A percentile compares a stretch with the other conserved stretches of the same genome.
Evolutionary conservation across 2,888 invertebrate genomes (phyloP).

Genomic region (Sinotaia quadrata): DNA sequence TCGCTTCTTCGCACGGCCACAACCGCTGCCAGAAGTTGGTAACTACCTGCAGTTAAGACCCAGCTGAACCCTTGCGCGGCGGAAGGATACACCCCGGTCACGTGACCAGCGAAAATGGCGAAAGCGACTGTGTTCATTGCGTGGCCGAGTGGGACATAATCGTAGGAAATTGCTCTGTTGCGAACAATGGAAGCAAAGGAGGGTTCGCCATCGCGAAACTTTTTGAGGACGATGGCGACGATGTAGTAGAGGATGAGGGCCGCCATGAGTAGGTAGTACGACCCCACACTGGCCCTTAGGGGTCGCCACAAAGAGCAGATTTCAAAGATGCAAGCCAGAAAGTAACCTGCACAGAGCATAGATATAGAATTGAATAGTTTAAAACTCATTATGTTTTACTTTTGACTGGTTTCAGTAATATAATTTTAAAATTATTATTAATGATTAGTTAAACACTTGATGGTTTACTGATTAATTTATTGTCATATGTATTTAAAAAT

Average conservation of each 20-base stretch:
- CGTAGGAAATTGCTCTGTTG: constrained; percentile 30
- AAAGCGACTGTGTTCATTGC: constrained; percentile 47
- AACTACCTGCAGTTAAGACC: constrained; percentile 44
- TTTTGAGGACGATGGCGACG: constrained; percentile 30
- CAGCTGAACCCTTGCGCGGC: constrained; percentile 43
- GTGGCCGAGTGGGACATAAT: constrained; percentile 47
- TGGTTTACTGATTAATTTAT: too few relatives aligned
- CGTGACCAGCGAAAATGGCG: constrained; percentile 43
- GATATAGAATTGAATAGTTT: too few relatives aligned
- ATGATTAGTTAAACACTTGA: too few relatives aligned
- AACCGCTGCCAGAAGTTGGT: constrained; percentile 42
- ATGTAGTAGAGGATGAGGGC: constrained; percentile 39
- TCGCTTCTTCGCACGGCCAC: constrained; percentile 44
- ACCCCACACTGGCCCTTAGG: constrained; percentile 40
- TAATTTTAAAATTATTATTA: too few relatives aligned
- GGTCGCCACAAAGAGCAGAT: constrained; percentile 46
- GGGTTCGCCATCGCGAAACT: constrained; percentile 32
- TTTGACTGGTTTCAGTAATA: too few relatives aligned
- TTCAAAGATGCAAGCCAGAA: constrained; percentile 45
- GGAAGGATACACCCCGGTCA: constrained; percentile 37
- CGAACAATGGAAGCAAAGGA: background rate
- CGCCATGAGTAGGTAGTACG: constrained; percentile 46
- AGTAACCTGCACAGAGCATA: constrained; percentile 10
- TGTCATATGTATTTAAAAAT: too few relatives aligned
- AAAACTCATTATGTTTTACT: too few relatives aligned